phyloP scores from a whole-genome alignment of 2,797 vertebrate genomes.

The Brachyalestes nurse region DNA sequence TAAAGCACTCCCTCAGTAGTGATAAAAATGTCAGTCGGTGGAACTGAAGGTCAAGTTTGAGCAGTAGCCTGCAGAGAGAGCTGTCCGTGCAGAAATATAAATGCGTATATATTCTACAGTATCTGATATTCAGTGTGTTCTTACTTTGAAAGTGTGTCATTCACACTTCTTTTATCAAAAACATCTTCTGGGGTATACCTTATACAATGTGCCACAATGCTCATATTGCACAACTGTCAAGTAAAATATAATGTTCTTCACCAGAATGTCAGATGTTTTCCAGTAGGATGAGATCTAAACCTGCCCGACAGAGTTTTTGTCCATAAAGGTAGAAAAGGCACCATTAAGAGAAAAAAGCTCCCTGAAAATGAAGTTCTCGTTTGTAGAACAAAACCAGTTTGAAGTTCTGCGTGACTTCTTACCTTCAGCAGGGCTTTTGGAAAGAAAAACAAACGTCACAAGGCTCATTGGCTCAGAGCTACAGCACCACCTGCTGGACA shows the following conservation, averaged over 20 bases:
- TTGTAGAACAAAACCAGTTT: background rate
- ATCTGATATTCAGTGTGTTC: constrained; percentile 12
- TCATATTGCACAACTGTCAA: background rate
- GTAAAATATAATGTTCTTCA: background rate
- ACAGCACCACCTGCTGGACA: constrained; percentile 36
- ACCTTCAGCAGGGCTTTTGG: constrained; percentile 16
- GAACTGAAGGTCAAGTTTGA: background rate
- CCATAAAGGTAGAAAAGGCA: constrained; percentile 21
- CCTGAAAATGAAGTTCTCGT: constrained; percentile 29
- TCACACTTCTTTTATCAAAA: background rate
- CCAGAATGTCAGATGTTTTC: constrained; percentile 19
- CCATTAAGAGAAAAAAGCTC: constrained; percentile 14
- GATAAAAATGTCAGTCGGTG: background rate
- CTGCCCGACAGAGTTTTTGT: background rate
- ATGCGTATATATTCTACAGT: background rate
- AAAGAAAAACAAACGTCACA: background rate
- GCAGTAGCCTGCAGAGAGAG: background rate
- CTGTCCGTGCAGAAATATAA: background rate
- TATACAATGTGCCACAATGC: background rate
- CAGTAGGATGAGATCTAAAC: background rate
- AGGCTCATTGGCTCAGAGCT: constrained; percentile 22
- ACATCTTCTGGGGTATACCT: background rate
- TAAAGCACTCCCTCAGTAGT: background rate
- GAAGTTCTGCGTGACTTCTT: background rate
- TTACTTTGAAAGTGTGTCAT: background rate